These are phyloP conservation scores for Himalopsyche kuldschensis DNA, from an alignment of 2,888 invertebrate species.

Conservation along the genomic window DNA sequence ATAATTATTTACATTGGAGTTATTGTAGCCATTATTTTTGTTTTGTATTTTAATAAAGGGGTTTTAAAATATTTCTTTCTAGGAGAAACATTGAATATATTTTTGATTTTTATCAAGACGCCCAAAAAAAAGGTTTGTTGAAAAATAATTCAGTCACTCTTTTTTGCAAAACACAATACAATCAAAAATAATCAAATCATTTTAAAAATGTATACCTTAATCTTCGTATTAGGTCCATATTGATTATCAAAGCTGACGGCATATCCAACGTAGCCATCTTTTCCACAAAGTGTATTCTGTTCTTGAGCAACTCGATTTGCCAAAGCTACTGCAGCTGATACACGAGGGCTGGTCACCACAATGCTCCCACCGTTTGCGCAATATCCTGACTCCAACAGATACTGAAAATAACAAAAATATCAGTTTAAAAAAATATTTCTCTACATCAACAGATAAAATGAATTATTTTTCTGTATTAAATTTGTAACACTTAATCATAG, in stretches of 20 bases:
- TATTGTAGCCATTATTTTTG: no score
- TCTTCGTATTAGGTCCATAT: conserved; percentile 65
- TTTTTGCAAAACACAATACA: background rate
- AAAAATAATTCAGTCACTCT: no score
- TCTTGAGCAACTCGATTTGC: conserved; percentile 90
- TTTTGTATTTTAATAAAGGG: no score
- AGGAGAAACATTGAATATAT: no score
- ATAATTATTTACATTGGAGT: no score
- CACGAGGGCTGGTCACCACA: conserved; percentile 89
- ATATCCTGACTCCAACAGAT: conserved; percentile 78
- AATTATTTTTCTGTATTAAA: background rate
- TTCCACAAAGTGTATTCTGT: conserved; percentile 74
- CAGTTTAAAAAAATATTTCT: background rate
- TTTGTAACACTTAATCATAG: background rate
- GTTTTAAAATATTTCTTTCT: no score
- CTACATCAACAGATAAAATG: no score
- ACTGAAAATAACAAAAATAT: conserved; percentile 60
- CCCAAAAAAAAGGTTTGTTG: no score
- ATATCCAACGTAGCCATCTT: conserved; percentile 75
- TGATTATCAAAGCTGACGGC: conserved; percentile 78
- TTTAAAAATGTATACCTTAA: conserved; percentile 61
- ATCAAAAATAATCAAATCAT: conserved; percentile 27
- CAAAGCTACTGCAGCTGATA: conserved; percentile 86
- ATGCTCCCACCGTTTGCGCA: conserved; percentile 80
- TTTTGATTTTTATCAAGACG: no score